These are phyloP conservation scores for Jaculus jaculus DNA, from an alignment of 2,113 vertebrate genomes.

Conservation along the genomic window DNA sequence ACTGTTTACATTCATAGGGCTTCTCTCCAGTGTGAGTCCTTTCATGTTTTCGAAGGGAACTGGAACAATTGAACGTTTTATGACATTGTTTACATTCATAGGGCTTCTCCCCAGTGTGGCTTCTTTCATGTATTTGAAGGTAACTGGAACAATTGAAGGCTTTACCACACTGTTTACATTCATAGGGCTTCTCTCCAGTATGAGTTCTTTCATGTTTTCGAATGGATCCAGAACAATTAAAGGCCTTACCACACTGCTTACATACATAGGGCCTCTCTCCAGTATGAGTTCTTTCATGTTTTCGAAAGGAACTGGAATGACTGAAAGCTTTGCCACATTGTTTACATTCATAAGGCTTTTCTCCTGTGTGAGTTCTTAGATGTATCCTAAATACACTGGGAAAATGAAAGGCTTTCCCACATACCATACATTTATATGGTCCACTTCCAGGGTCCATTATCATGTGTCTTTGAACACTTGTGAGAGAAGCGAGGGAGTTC, in stretches of 20 bases:
- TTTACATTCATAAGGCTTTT: conserved; percentile 11
- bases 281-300: not conserved
- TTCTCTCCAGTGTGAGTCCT: conserved; percentile 3
- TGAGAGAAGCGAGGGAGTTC: not conserved
- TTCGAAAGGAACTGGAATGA: conserved; percentile 6
- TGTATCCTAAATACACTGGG: conserved; percentile 25
- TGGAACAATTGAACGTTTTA: not conserved
- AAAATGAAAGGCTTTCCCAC: conserved; percentile 14
- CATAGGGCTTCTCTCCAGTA: conserved; percentile 10
- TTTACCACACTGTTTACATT: conserved; percentile 9
- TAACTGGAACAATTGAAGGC: conserved; percentile 20
- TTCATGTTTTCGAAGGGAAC: not conserved
- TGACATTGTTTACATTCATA: not conserved
- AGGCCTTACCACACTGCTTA: not conserved
- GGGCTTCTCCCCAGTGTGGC: conserved; percentile 24
- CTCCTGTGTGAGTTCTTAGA: conserved; percentile 14
- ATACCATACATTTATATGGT: conserved; percentile 8
- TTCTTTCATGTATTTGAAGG: conserved; percentile 6
- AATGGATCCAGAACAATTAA: not conserved
- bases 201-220: conserved; percentile 14
- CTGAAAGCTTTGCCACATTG: not conserved
- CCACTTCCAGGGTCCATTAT: not conserved
- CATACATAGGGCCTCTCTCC: not conserved
- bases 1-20: not conserved
- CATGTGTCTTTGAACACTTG: conserved; percentile 1